phyloP scores from a whole-genome alignment of 1,140 invertebrate species.

The Cyclargus thomasi region DNA sequence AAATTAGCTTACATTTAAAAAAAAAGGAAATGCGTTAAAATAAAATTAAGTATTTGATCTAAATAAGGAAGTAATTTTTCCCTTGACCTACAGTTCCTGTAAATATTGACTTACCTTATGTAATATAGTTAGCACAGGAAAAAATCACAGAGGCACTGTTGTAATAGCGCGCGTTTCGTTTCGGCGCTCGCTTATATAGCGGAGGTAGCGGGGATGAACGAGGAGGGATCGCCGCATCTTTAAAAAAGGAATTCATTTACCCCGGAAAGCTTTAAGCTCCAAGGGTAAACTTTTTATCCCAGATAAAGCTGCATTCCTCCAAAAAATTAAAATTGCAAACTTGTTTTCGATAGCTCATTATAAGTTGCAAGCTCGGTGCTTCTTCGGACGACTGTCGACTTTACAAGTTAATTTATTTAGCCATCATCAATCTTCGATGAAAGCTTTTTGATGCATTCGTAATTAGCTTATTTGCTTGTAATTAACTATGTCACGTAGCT shows the following conservation, averaged over 20 bases:
- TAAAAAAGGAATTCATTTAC: not conserved
- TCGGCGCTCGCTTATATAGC: slow-evolving; percentile 64
- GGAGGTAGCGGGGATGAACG: slow-evolving; percentile 65
- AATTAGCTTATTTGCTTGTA: not conserved
- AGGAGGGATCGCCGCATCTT: slow-evolving; percentile 51
- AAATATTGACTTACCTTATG: slow-evolving; percentile 50
- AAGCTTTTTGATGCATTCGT: not conserved
- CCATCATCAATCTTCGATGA: not conserved
- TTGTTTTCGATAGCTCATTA: not conserved
- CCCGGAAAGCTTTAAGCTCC: not conserved
- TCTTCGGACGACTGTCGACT: not conserved
- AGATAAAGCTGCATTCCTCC: not conserved
- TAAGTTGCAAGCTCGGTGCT: not conserved
- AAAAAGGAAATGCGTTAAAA: too few relatives aligned
- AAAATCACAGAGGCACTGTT: slow-evolving; percentile 69
- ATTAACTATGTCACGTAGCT: too few relatives aligned
- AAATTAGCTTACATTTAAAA: too few relatives aligned
- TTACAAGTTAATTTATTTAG: not conserved
- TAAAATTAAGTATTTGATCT: slow-evolving; percentile 7
- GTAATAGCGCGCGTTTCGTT: slow-evolving; percentile 70
- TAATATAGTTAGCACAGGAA: slow-evolving; percentile 52
- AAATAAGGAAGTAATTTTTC: slow-evolving; percentile 1
- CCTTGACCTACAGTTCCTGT: not conserved
- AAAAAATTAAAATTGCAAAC: not conserved
- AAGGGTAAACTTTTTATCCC: slow-evolving; percentile 1